Percentiles rank a stretch among this genome's conserved stretches.
These are phyloP conservation scores for Tyrophagus putrescentiae DNA, from an alignment of 1,140 invertebrate species.

Conservation along the genomic window DNA sequence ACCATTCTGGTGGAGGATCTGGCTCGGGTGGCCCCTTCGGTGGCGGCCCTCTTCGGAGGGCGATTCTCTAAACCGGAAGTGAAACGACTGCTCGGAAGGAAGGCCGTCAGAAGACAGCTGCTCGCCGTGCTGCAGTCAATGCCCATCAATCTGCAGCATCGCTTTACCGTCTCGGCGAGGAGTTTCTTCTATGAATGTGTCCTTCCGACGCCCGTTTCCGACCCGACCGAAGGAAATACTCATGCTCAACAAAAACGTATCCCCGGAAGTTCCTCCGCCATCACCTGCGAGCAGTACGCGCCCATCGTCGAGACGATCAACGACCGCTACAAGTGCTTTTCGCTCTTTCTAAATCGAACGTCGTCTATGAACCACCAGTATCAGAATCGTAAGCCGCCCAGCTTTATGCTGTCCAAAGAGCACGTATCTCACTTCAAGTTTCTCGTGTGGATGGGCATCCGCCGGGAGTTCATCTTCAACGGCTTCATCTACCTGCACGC, in stretches of 20 bases:
- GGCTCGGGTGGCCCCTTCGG: not conserved
- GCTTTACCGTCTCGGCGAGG: not conserved
- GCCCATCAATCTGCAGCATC: slow-evolving; percentile 2
- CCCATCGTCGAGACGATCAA: not conserved
- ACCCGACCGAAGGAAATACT: no score
- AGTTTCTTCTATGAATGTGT: not conserved
- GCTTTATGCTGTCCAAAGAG: not conserved
- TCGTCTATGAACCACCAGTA: no score
- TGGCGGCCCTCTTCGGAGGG: not conserved
- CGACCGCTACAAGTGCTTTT: not conserved
- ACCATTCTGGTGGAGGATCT: not conserved
- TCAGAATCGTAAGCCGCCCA: not conserved
- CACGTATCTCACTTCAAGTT: not conserved
- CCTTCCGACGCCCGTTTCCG: no score
- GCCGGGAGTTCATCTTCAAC: slow-evolving; percentile 1
- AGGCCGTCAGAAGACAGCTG: not conserved
- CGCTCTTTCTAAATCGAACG: not conserved
- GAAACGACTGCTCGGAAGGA: not conserved
- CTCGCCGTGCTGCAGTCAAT: not conserved
- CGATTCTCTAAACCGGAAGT: not conserved
- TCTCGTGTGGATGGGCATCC: not conserved
- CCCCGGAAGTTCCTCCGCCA: no score
- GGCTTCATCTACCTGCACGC: not conserved
- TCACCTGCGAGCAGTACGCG: no score
- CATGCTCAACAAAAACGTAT: no score